Evolutionary conservation across 2,888 invertebrate genomes (phyloP), one percentile per base, ranked within the genome.

Genomic region (Trichopoda pennipes): DNA sequence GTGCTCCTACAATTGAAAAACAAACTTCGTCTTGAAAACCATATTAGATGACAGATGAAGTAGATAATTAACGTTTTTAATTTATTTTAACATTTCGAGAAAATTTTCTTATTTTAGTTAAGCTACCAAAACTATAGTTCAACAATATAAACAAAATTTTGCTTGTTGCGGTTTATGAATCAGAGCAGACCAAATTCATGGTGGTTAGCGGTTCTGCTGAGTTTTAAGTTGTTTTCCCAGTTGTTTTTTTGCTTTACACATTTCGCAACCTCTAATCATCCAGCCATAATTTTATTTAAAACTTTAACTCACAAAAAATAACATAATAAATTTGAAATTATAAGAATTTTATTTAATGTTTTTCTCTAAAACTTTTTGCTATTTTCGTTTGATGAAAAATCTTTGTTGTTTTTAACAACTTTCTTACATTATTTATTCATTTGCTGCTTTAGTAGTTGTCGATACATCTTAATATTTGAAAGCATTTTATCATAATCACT

Each of bases 341-440:
- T 23, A n/a, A 42, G 8, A 49, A 35, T 0, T 58, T 49, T 35
- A 35, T 4, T 23, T n/a, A 53, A 9, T 56, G 8, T 2, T 19
- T 6, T n/a, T 44, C 9, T n/a, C 2, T 12, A n/a, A 4, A 10
- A 0, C 60, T 16, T 60, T 19, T 14, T 51, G n/a, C 16, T 51
- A 51, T 53, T 56, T 56, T 58, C 21, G 17, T 16, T n/a, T 3
- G 32, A 44, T 53, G 8, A 12, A 6, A 47, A 21, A 7, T 17
- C 66, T 28, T 28, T 4, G 23, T 28, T 28, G 2, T 35, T 76
- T 76, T 55, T 28, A 49, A 64, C 4, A 58, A 58, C 60, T 66
- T 66, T 38, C 60, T 63, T 10, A n/a, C 51, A 66, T 72, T 44
- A 78, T 66, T 72, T 58, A 78, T 78, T 72, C 32, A 64, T 66